Base-by-base conservation (phyloP, 2,113 vertebrate species). In the Pavo muticus region DNA sequence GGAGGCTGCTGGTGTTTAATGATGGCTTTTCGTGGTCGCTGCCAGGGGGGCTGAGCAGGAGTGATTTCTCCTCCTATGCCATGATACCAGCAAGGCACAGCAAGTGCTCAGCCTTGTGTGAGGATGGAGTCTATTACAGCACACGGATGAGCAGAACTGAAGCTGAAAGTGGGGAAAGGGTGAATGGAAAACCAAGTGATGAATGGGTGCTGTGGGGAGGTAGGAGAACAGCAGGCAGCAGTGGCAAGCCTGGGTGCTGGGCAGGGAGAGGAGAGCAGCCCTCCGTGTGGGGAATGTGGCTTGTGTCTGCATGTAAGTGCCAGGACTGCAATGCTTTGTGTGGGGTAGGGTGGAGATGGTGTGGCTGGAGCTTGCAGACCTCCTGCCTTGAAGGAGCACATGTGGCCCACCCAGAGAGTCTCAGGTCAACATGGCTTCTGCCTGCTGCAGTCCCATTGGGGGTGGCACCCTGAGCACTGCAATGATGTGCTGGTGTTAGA, bases 321-420 rank as follows among this genome's bases (percentile, higher is more conserved):
- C 78, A 67, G 87, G 24, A 25, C 39, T 11, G 77, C 78, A 12
- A 15, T 2, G 76, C 73, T 90, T 29, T 1, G 2, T 60, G 68
- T 1, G 0, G 72, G 84, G 76, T 92, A 19, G 1, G 48, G 57
- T 35, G 59, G 71, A 88, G 79, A 42, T 47, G 3, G 48, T 45
- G 40, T 20, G 54, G 63, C 73, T 81, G 91, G 50, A 81, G 83
- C 92, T 84, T 42, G 3, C 12, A 71, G 64, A 1, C 67, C 24
- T 24, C 35, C 21, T 92, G 69, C 47, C 54, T 80, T 25, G 44
- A 54, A n/a, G 29, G 61, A 60, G 21, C 39, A 45, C 9, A 60
- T 37, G 4, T 0, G 0, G 27, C 7, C 4, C 25, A n/a, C 25
- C 45, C 23, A 1, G n/a, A 2, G 25, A 35, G 17, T 12, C 70